Conservation (phyloP, 2,888 invertebrate genomes). For the Argynnis bischoffii region DNA sequence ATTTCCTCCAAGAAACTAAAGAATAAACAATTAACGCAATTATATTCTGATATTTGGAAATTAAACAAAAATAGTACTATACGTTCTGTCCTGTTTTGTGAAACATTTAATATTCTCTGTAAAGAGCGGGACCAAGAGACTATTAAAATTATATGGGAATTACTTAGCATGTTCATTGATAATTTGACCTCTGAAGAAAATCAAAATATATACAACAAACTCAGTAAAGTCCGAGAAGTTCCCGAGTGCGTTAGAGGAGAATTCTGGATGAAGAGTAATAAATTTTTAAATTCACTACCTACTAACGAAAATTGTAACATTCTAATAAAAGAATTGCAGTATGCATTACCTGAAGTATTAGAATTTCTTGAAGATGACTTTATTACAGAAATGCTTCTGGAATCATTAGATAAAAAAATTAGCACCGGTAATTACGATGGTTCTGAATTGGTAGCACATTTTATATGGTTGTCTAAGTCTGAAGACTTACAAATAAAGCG, state of each 20-base stretch:
- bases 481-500: constrained; percentile 50
- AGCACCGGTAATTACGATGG: constrained; percentile 33
- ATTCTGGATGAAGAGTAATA: constrained; percentile 56
- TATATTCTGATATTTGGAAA: constrained; percentile 57
- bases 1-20: constrained; percentile 55
- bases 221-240: constrained; percentile 47
- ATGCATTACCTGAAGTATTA: constrained; percentile 49
- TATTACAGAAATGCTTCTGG: constrained; percentile 49
- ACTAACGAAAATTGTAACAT: constrained; percentile 40
- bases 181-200: constrained; percentile 59
- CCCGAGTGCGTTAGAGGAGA: constrained; percentile 50
- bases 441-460: constrained; percentile 47
- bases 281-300: constrained; percentile 51
- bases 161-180: constrained; percentile 57
- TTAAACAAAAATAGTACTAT: constrained; percentile 59
- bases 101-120: constrained; percentile 54
- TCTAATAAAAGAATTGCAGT: constrained; percentile 41
- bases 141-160: constrained; percentile 51
- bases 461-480: constrained; percentile 50
- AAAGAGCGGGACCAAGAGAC: constrained; percentile 49
- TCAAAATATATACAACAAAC: constrained; percentile 53
- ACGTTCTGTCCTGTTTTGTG: constrained; percentile 55
- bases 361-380: constrained; percentile 52
- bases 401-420: constrained; percentile 49
- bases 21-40: constrained; percentile 47